Conservation (phyloP, 1,140 invertebrate genomes). For the Apis dorsata region DNA sequence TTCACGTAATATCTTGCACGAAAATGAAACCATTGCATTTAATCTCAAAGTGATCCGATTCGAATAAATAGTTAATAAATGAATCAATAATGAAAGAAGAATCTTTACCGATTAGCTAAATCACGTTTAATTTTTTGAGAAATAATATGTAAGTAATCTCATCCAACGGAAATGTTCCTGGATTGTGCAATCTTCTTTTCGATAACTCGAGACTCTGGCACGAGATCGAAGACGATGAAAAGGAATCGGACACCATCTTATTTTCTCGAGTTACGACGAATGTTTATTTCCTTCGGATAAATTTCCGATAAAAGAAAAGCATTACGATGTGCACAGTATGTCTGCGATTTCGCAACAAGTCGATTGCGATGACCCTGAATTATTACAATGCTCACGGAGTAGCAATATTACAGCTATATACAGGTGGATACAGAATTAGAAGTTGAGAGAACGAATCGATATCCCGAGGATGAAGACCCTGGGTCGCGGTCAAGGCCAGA, state of each 20-base stretch:
- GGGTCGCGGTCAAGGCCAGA: conserved; percentile 75
- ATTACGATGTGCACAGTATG: background rate
- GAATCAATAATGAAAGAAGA: too few relatives aligned
- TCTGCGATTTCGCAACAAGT: conserved; percentile 48
- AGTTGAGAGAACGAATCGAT: conserved; percentile 69
- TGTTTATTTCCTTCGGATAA: conserved; percentile 19
- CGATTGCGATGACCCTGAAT: conserved; percentile 44
- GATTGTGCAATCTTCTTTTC: conserved; percentile 13
- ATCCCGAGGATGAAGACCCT: conserved; percentile 69
- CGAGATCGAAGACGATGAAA: conserved; percentile 18
- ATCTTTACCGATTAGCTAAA: background rate
- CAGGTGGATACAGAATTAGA: conserved; percentile 60
- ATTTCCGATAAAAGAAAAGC: conserved; percentile 4
- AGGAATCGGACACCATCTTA: conserved; percentile 6
- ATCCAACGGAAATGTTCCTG: background rate
- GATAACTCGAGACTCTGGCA: background rate
- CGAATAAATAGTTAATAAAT: background rate
- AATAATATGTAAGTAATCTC: background rate
- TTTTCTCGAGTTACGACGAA: conserved; percentile 10
- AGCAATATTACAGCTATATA: conserved; percentile 36
- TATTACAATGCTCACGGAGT: conserved; percentile 48
- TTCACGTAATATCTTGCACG: too few relatives aligned
- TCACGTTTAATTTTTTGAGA: background rate
- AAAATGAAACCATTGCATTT: too few relatives aligned
- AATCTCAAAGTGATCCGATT: too few relatives aligned